Conservation (phyloP, 2,797 vertebrate genomes). For the Diceros bicornis region DNA sequence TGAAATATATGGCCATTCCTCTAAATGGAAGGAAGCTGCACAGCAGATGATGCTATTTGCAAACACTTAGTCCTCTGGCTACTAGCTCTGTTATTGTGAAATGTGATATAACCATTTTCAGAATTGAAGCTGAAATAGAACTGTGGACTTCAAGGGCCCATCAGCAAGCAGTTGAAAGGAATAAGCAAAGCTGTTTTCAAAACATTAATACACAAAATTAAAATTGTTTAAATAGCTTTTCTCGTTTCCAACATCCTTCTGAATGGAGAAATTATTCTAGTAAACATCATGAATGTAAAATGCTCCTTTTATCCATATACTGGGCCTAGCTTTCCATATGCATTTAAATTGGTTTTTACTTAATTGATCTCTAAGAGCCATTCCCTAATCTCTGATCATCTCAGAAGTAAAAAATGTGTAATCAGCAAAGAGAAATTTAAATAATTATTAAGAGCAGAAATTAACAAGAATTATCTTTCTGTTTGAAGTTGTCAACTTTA, state of each 20-base stretch:
- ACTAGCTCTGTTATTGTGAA: background rate
- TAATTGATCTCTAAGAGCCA: background rate
- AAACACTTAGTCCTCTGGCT: background rate
- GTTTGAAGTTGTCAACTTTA: background rate
- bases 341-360: background rate
- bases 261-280: background rate
- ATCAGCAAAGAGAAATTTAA: slow-evolving; percentile 28
- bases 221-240: background rate
- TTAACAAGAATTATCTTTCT: background rate
- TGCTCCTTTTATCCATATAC: background rate
- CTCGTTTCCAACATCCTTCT: slow-evolving; percentile 22
- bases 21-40: background rate
- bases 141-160: background rate
- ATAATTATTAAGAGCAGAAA: slow-evolving; percentile 38
- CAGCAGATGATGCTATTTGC: background rate
- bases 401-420: background rate
- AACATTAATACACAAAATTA: slow-evolving; percentile 34
- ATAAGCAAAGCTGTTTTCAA: slow-evolving; percentile 54
- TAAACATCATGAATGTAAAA: background rate
- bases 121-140: slow-evolving; percentile 34
- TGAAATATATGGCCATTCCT: slow-evolving; percentile 30
- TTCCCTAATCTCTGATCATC: background rate
- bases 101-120: background rate
- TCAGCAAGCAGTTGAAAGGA: slow-evolving; percentile 3
- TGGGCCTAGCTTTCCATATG: background rate